Conservation (phyloP, 92 coral and sea anemone genomes). For the Palythoa grandis region DNA sequence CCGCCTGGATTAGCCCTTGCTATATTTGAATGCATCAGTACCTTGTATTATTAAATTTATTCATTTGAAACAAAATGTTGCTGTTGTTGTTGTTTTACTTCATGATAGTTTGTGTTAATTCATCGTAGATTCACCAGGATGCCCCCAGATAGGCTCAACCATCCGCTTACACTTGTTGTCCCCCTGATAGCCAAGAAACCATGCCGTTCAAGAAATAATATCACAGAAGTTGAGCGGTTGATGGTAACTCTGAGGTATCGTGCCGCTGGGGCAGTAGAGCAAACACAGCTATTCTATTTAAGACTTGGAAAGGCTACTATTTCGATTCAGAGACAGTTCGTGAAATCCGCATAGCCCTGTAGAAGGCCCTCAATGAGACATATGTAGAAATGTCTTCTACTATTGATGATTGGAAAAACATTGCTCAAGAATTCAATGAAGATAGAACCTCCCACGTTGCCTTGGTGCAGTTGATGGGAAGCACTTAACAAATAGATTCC, state of each 20-base stretch:
- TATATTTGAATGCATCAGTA: slow-evolving; percentile 18
- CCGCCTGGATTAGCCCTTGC: slow-evolving; percentile 14
- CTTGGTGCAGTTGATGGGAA: slow-evolving; percentile 47
- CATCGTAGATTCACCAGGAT: slow-evolving; percentile 10
- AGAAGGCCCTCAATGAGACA: slow-evolving; percentile 27
- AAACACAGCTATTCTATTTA: slow-evolving; percentile 39
- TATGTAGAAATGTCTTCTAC: slow-evolving; percentile 14
- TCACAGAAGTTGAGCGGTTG: slow-evolving; percentile 30
- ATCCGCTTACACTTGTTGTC: slow-evolving; percentile 40
- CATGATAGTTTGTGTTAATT: slow-evolving; percentile 15
- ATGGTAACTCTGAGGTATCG: slow-evolving; percentile 37
- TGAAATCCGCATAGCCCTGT: slow-evolving; percentile 19
- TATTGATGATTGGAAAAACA: slow-evolving; percentile 13
- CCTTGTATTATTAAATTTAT: slow-evolving; percentile 5
- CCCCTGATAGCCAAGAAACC: slow-evolving; percentile 25
- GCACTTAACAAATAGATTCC: too few relatives aligned
- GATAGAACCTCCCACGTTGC: slow-evolving; percentile 49
- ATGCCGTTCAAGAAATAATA: slow-evolving; percentile 24
- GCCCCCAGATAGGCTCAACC: slow-evolving; percentile 34
- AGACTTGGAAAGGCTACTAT: slow-evolving; percentile 31
- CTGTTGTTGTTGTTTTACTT: slow-evolving; percentile 16
- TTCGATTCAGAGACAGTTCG: background rate
- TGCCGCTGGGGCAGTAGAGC: slow-evolving; percentile 46
- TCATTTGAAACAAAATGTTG: slow-evolving; percentile 1
- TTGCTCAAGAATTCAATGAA: slow-evolving; percentile 40